A percentile compares a stretch with the other conserved stretches of the same genome.
Evolutionary conservation across 2,113 vertebrate genomes (phyloP).

Genomic region (Triplophysa dalaica): DNA sequence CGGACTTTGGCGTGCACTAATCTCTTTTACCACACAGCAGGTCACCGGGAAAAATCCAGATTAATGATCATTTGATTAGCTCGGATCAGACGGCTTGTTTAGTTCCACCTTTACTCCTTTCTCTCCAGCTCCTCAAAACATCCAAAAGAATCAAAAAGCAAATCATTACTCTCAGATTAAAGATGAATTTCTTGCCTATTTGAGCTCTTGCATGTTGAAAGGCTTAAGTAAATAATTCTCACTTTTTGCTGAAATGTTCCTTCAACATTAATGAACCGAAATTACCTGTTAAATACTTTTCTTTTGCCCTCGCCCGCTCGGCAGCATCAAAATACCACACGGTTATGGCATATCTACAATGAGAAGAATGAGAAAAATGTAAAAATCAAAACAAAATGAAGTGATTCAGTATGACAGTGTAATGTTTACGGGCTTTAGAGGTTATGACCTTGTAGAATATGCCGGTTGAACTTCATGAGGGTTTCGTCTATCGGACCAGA

Average conservation of each 20-base stretch:
- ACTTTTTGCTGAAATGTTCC: conserved; percentile 3
- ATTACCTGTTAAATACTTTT: conserved; percentile 94
- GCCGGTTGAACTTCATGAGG: conserved; percentile 98
- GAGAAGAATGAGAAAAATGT: not conserved
- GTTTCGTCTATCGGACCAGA: conserved; percentile 98
- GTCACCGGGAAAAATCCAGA: not conserved
- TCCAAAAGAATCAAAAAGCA: not conserved
- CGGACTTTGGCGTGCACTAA: not conserved
- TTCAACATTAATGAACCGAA: not conserved
- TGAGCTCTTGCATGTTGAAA: no score
- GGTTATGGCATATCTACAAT: conserved; percentile 94
- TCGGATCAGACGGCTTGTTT: conserved; percentile 18
- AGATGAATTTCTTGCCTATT: not conserved
- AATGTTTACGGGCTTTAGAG: not conserved
- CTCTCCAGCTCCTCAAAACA: conserved; percentile 77
- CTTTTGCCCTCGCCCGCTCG: conserved; percentile 94
- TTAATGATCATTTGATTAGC: not conserved
- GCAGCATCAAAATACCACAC: conserved; percentile 99
- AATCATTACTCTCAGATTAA: not conserved
- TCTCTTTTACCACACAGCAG: not conserved
- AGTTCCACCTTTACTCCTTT: conserved; percentile 92
- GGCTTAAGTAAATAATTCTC: no score
- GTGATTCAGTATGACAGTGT: not conserved
- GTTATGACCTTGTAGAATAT: conserved; percentile 85
- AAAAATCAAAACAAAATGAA: not conserved